phyloP scores from a whole-genome alignment of 2,113 vertebrate genomes.

The Eidolon helvum region DNA sequence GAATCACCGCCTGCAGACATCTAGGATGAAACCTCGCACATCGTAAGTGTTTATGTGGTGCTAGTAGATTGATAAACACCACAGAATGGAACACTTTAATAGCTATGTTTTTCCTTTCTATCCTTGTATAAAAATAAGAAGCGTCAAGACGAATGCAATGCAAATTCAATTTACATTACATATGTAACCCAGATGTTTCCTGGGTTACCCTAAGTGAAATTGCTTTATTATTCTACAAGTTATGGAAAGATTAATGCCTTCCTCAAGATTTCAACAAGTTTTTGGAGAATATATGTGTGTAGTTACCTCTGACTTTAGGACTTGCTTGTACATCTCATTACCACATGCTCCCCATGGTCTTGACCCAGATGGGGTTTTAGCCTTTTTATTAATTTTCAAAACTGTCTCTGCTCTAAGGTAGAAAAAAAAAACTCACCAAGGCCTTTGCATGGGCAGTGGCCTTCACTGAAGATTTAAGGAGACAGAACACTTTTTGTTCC shows the following conservation, averaged over 20 bases:
- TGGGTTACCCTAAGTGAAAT: background rate
- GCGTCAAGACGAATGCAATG: background rate
- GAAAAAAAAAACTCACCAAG: background rate
- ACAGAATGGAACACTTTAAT: background rate
- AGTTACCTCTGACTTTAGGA: background rate
- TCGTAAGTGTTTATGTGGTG: background rate
- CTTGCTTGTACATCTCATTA: background rate
- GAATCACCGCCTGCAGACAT: background rate
- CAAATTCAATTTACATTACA: background rate
- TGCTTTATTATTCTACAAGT: background rate
- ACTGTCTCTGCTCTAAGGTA: background rate
- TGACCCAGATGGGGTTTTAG: background rate
- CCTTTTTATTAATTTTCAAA: background rate
- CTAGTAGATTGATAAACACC: background rate
- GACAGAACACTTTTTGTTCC: background rate
- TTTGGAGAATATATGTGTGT: background rate
- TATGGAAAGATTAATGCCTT: background rate
- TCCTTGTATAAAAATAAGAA: background rate
- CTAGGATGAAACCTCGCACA: background rate
- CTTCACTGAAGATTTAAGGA: background rate
- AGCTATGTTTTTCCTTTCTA: background rate
- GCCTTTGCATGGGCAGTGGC: background rate
- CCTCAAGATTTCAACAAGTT: background rate
- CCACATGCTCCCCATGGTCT: background rate
- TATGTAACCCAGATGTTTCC: background rate